These are phyloP conservation scores for Caenorhabditis remanei DNA, from an alignment of 1,140 invertebrate genomes.

Conservation along the genomic window DNA sequence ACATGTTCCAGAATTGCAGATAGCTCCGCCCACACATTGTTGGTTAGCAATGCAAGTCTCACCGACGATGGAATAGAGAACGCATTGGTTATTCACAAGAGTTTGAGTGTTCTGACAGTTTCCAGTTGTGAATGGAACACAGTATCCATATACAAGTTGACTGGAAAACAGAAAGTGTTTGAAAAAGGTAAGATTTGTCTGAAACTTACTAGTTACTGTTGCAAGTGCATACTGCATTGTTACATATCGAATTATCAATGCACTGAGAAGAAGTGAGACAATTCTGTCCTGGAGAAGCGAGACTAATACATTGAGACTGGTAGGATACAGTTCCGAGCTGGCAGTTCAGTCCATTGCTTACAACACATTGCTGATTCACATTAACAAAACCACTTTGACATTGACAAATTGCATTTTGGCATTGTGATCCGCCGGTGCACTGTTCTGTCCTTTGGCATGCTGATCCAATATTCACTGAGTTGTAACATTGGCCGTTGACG, in stretches of 20 bases:
- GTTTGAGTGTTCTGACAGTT: slow-evolving; percentile 47
- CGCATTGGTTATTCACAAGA: slow-evolving; percentile 51
- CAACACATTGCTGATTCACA: slow-evolving; percentile 26
- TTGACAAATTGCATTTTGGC: slow-evolving; percentile 9
- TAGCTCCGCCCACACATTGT: slow-evolving; percentile 42
- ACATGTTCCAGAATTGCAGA: slow-evolving; percentile 35
- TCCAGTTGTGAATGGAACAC: slow-evolving; percentile 19
- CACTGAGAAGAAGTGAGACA: slow-evolving; percentile 31
- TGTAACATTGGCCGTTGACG: slow-evolving; percentile 46
- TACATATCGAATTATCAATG: slow-evolving; percentile 26
- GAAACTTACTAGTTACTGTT: slow-evolving; percentile 42
- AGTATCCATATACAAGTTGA: slow-evolving; percentile 46
- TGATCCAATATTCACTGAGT: slow-evolving; percentile 35
- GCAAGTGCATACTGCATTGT: slow-evolving; percentile 24
- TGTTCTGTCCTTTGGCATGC: slow-evolving; percentile 26
- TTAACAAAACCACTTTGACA: slow-evolving; percentile 13
- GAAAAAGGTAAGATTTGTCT: no score
- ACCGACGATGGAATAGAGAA: slow-evolving; percentile 31
- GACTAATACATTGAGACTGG: slow-evolving; percentile 14
- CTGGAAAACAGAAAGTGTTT: slow-evolving; percentile 23
- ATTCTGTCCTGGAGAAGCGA: slow-evolving; percentile 23
- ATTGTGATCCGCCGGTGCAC: slow-evolving; percentile 25
- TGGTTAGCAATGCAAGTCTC: slow-evolving; percentile 48
- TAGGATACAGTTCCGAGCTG: slow-evolving; percentile 28
- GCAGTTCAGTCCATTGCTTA: slow-evolving; percentile 33